phyloP scores from a whole-genome alignment of 2,113 vertebrate genomes.

The Onychostruthus taczanowskii region DNA sequence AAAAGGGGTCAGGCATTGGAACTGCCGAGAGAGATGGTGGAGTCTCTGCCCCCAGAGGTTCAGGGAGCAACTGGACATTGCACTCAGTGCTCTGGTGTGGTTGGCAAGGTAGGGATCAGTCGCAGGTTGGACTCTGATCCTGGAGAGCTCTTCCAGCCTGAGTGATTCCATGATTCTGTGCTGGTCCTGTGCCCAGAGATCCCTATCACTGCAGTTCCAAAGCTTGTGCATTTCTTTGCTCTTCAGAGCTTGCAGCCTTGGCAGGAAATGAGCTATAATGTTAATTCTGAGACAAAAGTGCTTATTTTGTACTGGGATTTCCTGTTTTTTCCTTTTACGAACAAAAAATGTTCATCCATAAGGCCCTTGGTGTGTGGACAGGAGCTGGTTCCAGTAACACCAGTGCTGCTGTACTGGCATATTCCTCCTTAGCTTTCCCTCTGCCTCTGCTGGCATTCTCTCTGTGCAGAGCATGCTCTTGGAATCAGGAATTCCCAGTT shows the following conservation, averaged over 20 bases:
- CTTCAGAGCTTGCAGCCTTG: neutral
- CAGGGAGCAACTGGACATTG: neutral
- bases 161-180: neutral
- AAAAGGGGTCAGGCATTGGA: neutral
- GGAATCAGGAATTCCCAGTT: neutral
- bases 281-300: constrained; percentile 14
- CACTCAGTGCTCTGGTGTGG: neutral
- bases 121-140: neutral
- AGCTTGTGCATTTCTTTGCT: neutral
- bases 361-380: neutral
- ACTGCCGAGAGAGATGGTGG: neutral
- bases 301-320: constrained; percentile 15
- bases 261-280: constrained; percentile 41
- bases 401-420: neutral
- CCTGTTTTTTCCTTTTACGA: neutral
- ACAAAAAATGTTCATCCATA: neutral
- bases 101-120: neutral
- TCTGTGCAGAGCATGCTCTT: neutral
- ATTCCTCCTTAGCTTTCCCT: neutral
- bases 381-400: neutral
- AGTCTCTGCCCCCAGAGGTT: neutral
- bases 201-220: neutral
- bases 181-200: neutral
- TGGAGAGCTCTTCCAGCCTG: neutral
- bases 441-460: neutral